phyloP scores from a whole-genome alignment of 2,888 invertebrate species.

The Spialia ferax region DNA sequence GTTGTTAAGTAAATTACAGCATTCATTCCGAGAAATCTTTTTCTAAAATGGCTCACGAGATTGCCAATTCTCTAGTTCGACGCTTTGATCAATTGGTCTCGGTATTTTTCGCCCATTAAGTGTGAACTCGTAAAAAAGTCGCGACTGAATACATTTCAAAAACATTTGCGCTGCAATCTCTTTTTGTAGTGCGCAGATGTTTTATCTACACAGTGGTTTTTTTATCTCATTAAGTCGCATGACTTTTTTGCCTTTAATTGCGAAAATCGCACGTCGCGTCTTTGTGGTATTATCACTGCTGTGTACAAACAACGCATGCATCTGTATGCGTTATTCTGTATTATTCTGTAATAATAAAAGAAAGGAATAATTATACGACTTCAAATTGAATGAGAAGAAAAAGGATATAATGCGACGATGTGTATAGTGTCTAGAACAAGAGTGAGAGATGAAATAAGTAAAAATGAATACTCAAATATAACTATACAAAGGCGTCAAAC shows the following conservation, averaged over 20 bases:
- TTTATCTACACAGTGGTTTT: slow-evolving; percentile 37
- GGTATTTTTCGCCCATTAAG: slow-evolving; percentile 34
- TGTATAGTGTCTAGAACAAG: neutral
- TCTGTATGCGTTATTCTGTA: too few species aligned
- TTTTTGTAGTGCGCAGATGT: slow-evolving; percentile 36
- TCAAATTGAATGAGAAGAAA: slow-evolving; percentile 19
- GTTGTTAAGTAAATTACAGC: neutral
- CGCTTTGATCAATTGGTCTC: slow-evolving; percentile 37
- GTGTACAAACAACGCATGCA: slow-evolving; percentile 30
- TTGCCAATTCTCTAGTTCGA: slow-evolving; percentile 9
- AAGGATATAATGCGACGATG: slow-evolving; percentile 6
- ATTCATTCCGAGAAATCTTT: neutral
- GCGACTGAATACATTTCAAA: slow-evolving; percentile 36
- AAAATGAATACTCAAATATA: slow-evolving; percentile 1
- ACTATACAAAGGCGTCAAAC: neutral
- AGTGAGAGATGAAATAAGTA: neutral
- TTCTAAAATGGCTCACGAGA: neutral
- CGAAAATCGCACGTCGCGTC: slow-evolving; percentile 32
- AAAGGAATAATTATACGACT: slow-evolving; percentile 18
- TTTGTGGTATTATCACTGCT: slow-evolving; percentile 31
- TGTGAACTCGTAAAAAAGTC: slow-evolving; percentile 35
- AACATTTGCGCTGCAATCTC: slow-evolving; percentile 36
- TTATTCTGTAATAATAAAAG: slow-evolving; percentile 22
- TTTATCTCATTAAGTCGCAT: slow-evolving; percentile 39
- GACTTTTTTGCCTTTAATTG: slow-evolving; percentile 39